Evolutionary conservation across 64 coral and sea anemone genomes (phyloP), one percentile per base, ranked within the genome.

Genomic region (Stichodactyla mertensii): DNA sequence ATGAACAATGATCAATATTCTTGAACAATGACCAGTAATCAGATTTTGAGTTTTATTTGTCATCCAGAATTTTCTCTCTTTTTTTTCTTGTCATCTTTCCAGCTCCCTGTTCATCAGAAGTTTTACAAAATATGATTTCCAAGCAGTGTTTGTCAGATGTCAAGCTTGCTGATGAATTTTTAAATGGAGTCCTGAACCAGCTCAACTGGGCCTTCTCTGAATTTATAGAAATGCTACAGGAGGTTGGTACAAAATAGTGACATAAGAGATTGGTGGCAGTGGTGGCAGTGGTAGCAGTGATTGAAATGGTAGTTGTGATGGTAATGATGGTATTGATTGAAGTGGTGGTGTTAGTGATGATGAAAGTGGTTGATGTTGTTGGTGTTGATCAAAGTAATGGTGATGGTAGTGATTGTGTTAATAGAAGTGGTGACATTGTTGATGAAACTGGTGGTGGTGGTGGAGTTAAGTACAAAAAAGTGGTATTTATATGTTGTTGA

Each of bases 141-240:
- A 94, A 95, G 23, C 64, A 95, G 51, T 95, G 97, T 78, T 61
- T 94, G 36, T 71, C 83, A 64, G 93, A 99, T 66, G 91, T 94
- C 12, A 79, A 89, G 79, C 87, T 99, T 16, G 90, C 92, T 7
- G 91, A 88, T 45, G 88, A 92, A 59, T 99, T 99, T 62, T 86
- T 99, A 0, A 99, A 99, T 57, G 97, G 97, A 77, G 77, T 99
- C 13, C 83, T 99, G 52, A 99, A 99, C 74, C 97, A 99, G 80
- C 82, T 99, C 0, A 99, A 99, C 90, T 99, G 97, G 97, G 93
- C 97, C 2, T 99, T 99, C 52, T 99, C 97, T 16, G 97, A 99
- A 82, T 99, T 99, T 56, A 99, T 99, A 26, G 97, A 92, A 13
- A 95, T 99, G 97, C 55, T 99, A 16, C 97, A 99, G 71, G 93